Conservation (phyloP, 2,113 vertebrate genomes). For the pig (Sus scrofa) region T2T-Sscrofa CM000827.6:95778501-95779000, state of each 20-base stretch:
- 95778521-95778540: neutral
- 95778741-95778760: neutral
- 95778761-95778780: neutral
- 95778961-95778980: neutral
- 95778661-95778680: neutral
- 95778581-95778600: neutral
- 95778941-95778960: neutral
- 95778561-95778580: neutral
- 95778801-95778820: too few relatives aligned
- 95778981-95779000: neutral
- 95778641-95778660: neutral
- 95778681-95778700: neutral
- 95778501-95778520: neutral
- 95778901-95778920: neutral
- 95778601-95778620: neutral
- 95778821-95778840: neutral
- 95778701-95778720: neutral
- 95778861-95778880: neutral
- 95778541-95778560: neutral
- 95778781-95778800: neutral
- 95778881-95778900: neutral
- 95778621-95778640: neutral
- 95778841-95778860: neutral
- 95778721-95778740: neutral
- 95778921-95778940: neutral